These are phyloP conservation scores for Pollenia griseotomentosa DNA, from an alignment of 2,888 invertebrate genomes.

Conservation along the genomic window DNA sequence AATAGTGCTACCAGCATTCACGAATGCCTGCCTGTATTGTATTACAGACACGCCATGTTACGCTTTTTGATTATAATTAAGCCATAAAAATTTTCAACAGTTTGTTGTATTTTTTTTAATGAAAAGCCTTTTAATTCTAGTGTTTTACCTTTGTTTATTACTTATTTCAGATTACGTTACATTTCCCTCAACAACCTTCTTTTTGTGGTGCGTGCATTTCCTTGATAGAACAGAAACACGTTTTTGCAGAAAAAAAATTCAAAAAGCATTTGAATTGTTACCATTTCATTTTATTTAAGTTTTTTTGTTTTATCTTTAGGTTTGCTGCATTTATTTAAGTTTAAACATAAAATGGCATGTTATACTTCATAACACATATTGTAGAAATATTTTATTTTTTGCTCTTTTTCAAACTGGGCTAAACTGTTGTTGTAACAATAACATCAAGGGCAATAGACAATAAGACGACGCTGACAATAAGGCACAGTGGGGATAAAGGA, in stretches of 20 bases:
- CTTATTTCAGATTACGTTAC: constrained; percentile 24
- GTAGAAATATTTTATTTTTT: neutral
- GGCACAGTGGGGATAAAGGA: too few relatives aligned
- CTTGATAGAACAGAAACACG: constrained; percentile 13
- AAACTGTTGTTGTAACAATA: constrained; percentile 63
- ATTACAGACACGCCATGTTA: constrained; percentile 10
- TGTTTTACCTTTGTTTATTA: neutral
- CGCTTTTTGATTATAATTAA: neutral
- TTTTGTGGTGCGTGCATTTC: constrained; percentile 29
- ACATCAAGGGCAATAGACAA: constrained; percentile 74
- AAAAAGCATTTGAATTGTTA: neutral
- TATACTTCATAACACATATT: neutral
- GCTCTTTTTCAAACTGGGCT: constrained; percentile 57
- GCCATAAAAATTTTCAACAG: neutral
- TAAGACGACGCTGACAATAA: constrained; percentile 50
- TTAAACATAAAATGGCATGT: neutral
- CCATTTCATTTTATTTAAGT: neutral
- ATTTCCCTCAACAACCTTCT: constrained; percentile 15
- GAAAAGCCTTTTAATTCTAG: constrained; percentile 12
- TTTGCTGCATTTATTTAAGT: neutral
- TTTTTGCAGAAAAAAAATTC: neutral
- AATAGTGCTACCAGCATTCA: neutral
- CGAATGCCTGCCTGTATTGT: constrained; percentile 7
- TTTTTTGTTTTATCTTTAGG: neutral
- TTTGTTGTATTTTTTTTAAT: constrained; percentile 13